Conservation (phyloP, 30 jellyfish, hydroid and myxozoan species). For the Catostylus mosaicus region DNA sequence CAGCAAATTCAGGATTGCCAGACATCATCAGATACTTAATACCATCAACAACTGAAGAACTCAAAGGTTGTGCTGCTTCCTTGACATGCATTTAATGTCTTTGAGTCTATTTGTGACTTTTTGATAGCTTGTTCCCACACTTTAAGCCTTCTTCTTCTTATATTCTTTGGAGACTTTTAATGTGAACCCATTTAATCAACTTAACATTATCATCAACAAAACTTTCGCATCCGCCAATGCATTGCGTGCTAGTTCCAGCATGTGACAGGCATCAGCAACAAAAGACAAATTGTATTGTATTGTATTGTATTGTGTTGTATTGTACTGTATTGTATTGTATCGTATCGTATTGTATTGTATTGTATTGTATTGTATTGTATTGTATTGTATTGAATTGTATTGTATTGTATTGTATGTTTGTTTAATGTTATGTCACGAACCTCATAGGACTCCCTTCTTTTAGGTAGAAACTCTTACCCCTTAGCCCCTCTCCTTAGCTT, state of each 20-base stretch:
- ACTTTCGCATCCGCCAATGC: constrained; percentile 58
- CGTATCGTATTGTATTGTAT: too few relatives aligned
- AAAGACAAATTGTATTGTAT: too few relatives aligned
- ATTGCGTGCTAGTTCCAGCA: constrained; percentile 58
- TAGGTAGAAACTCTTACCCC: too few relatives aligned
- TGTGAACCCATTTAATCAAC: constrained; percentile 24
- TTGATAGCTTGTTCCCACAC: constrained; percentile 13
- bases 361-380: too few relatives aligned
- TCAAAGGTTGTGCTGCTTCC: constrained; percentile 54
- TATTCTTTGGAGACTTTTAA: constrained; percentile 10
- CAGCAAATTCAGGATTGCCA: constrained; percentile 7
- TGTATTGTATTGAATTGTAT: too few relatives aligned
- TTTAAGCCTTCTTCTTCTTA: constrained; percentile 52
- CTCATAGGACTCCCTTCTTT: too few relatives aligned
- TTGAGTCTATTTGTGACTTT: constrained; percentile 18
- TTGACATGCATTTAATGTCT: constrained; percentile 55
- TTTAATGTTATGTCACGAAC: too few relatives aligned
- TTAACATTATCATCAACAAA: constrained; percentile 15
- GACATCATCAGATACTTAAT: not conserved
- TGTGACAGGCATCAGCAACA: constrained; percentile 50
- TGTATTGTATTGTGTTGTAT: too few relatives aligned
- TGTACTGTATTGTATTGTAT: too few relatives aligned
- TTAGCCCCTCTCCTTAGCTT: too few relatives aligned
- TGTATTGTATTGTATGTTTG: too few relatives aligned
- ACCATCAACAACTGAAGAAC: constrained; percentile 32